Conservation (phyloP, 2,888 invertebrate genomes). For the Fissipunctia ypsillon region DNA sequence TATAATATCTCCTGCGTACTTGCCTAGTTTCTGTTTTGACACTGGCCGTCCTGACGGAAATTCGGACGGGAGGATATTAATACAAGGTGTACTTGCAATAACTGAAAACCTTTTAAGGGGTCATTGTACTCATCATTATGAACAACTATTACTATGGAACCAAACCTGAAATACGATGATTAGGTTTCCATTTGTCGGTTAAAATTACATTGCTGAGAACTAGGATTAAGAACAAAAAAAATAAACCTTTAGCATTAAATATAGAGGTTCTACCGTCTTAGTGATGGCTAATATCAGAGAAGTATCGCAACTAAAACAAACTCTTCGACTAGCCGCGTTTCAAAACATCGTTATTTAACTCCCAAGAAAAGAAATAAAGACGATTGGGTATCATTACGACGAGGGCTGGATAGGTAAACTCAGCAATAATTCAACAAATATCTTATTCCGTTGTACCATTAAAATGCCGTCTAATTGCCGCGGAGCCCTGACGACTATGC, state of each 20-base stretch:
- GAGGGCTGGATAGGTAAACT: conserved; percentile 44
- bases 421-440: conserved; percentile 62
- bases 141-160: too few relatives aligned
- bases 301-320: not conserved
- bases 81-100: too few relatives aligned
- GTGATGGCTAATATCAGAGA: not conserved
- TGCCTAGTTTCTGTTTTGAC: not conserved
- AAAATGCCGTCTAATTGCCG: conserved; percentile 69
- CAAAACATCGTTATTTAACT: conserved; percentile 12
- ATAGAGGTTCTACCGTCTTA: too few relatives aligned
- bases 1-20: too few relatives aligned
- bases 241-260: too few relatives aligned
- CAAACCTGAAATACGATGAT: too few relatives aligned
- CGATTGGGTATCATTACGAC: conserved; percentile 22
- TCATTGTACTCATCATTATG: too few relatives aligned
- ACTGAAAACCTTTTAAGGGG: too few relatives aligned
- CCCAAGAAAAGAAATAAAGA: conserved; percentile 38
- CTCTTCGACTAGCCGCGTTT: not conserved
- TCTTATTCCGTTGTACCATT: conserved; percentile 64
- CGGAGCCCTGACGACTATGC: conserved; percentile 52
- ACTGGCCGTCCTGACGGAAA: not conserved
- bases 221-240: too few relatives aligned
- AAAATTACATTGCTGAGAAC: too few relatives aligned
- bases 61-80: not conserved
- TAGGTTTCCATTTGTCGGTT: too few relatives aligned